These are phyloP conservation scores for Hemicrepidius hirtus DNA, from an alignment of 2,888 invertebrate species.

Conservation along the genomic window DNA sequence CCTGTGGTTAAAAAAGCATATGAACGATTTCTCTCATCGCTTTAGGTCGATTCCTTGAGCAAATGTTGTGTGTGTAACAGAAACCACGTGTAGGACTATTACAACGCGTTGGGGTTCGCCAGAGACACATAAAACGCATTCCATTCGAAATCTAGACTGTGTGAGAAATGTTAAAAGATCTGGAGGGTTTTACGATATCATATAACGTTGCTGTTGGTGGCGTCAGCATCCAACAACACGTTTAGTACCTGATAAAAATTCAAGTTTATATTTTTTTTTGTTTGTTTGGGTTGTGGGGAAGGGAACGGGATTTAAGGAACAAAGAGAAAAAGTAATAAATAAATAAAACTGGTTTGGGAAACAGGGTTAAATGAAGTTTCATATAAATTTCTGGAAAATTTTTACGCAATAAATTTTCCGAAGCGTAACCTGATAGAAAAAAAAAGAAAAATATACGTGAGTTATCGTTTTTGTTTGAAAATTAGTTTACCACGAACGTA, in stretches of 20 bases:
- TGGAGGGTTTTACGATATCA: conserved; percentile 11
- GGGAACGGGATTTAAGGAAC: too few species aligned
- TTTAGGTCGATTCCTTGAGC: conserved; percentile 14
- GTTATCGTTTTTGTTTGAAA: too few species aligned
- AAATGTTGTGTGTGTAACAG: conserved; percentile 1
- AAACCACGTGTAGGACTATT: conserved; percentile 19
- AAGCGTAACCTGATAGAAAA: too few species aligned
- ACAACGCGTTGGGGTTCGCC: conserved; percentile 16
- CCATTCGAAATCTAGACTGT: conserved; percentile 15
- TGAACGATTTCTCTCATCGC: conserved; percentile 7
- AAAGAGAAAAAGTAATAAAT: too few species aligned
- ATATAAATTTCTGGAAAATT: too few species aligned
- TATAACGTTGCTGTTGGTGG: not conserved
- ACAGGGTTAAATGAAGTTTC: too few species aligned
- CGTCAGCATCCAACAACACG: not conserved
- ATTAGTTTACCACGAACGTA: too few species aligned
- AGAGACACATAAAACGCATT: conserved; percentile 29
- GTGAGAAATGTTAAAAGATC: conserved; percentile 13
- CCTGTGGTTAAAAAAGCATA: conserved; percentile 22
- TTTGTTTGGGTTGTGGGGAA: too few species aligned
- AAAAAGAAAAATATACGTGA: too few species aligned
- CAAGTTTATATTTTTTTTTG: not conserved
- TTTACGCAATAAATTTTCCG: too few species aligned
- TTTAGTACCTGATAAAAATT: conserved; percentile 7
- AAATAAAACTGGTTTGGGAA: too few species aligned